Base-by-base conservation (phyloP, 2,113 vertebrate genomes). In the Limanda limanda region DNA sequence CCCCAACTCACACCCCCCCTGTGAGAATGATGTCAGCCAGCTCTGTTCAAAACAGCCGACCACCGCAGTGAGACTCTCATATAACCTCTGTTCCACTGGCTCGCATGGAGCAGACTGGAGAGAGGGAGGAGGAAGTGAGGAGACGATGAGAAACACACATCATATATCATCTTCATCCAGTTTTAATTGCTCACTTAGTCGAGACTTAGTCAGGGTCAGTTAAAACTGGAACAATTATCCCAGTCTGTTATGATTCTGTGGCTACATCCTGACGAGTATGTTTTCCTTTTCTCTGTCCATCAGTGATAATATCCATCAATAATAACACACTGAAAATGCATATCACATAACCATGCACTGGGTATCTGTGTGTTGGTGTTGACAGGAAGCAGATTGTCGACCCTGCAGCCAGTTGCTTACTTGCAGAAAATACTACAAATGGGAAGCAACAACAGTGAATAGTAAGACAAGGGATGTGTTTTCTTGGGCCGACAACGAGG, bases 1-100 rank as follows among this genome's bases (percentile, higher is more conserved):
- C 60, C 63, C 11, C 54, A 35, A 60, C 81, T 57, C 62, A 76
- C 74, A 66, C 59, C 72, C 17, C 55, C 64, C 68, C 69, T 45
- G 68, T 75, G 81, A 85, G 90, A 56, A 82, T 88, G 84, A 90
- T 83, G 86, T 89, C 89, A 92, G 69, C 84, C 60, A 74, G 62
- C 74, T 54, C 79, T 48, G 59, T 70, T 75, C 71, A 81, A 87
- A 64, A 78, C 35, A n/a, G 70, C 84, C 37, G 21, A 88, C 81
- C 85, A 83, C 85, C 56, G 37, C 85, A 75, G 62, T 13, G 69
- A 84, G 78, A 78, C 74, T 88, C 85, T 87, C 85, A 81, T 59
- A 76, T 87, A 88, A 92, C 84, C 79, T 89, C 70, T 24, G 80
- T 79, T 79, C 63, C 57, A 81, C 67, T 21, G n/a, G 78, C 82